These are phyloP conservation scores for Conopomorpha cramerella DNA, from an alignment of 1,140 invertebrate genomes.

Conservation along the genomic window DNA sequence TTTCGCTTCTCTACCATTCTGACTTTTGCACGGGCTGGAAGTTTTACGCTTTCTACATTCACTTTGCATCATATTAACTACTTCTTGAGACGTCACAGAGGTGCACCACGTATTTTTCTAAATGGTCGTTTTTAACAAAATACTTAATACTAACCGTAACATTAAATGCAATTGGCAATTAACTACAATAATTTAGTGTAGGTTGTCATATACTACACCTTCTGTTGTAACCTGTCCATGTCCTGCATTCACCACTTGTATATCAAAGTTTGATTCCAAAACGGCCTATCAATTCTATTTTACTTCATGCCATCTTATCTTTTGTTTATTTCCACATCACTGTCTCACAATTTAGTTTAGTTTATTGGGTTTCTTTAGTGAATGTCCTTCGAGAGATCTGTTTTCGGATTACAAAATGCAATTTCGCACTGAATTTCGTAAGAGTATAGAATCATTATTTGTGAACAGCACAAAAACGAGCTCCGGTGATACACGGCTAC, in stretches of 20 bases:
- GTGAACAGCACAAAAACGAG: no score
- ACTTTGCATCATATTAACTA: slow-evolving; percentile 42
- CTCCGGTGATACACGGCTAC: slow-evolving; percentile 25
- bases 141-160: no score
- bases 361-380: slow-evolving; percentile 28
- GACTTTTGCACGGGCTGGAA: slow-evolving; percentile 55
- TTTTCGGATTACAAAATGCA: slow-evolving; percentile 41
- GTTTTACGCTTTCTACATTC: slow-evolving; percentile 49
- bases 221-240: no score
- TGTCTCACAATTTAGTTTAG: slow-evolving; percentile 24
- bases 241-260: no score
- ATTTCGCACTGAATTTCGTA: slow-evolving; percentile 21
- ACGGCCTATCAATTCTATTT: slow-evolving; percentile 54
- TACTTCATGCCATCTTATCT: slow-evolving; percentile 31
- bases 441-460: slow-evolving; percentile 38
- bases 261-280: slow-evolving; percentile 52
- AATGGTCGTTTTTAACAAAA: slow-evolving; percentile 24
- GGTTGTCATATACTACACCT: no score
- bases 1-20: slow-evolving; percentile 51
- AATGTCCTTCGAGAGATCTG: slow-evolving; percentile 58
- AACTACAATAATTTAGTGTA: no score
- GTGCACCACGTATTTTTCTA: slow-evolving; percentile 37
- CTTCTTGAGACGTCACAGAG: slow-evolving; percentile 26
- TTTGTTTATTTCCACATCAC: slow-evolving; percentile 32
- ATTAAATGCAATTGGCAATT: no score